Base-by-base conservation (phyloP, 2,888 invertebrate species). In the Lomographa bimaculata region DNA sequence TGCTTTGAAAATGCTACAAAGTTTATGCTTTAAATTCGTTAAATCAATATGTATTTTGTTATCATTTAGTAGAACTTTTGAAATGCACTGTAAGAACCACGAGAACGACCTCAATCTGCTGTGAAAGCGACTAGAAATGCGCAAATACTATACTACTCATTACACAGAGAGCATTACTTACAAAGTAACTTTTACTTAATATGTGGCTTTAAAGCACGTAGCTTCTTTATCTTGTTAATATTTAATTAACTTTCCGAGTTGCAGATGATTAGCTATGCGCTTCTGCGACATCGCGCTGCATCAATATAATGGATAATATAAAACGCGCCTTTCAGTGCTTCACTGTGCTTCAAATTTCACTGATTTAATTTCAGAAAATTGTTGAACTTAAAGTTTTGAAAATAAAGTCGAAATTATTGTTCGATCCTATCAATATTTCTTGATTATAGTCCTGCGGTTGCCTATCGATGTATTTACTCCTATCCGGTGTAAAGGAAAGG, bases 401-500 rank as follows among this genome's bases (percentile, higher is more conserved):
- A 5, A 26, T 32, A 38, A 6, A 25, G 38, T 32, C 7, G 2
- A 26, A 26, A 8, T 20, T 10, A 25, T 12, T 11, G 5, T 4
- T 3, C 14, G 12, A 7, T 5, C 27, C 21, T 38, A 30, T 42
- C 27, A 7, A 24, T 33, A 25, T 23, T 27, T 28, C 23, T 29
- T 12, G 25, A 25, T 37, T 25, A 5, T 14, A 26, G 26, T 26
- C 36, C 49, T 30, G 40, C 53, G 62, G 25, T 58, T 60, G 67
- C 58, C 67, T 67, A 71, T 70, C 64, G 63, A 68, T 64, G 62
- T 60, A 64, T 71, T 73, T 66, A 69, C 71, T 67, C 53, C 50
- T 37, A 52, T 38, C 40, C 51, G 62, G 58, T 46, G 16, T 26
- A 8, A 25, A n/a, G n/a, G 24, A 27, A 19, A 30, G 28, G 17